Conservation (phyloP, 2,113 vertebrate species). For the Alethe castanea region DNA sequence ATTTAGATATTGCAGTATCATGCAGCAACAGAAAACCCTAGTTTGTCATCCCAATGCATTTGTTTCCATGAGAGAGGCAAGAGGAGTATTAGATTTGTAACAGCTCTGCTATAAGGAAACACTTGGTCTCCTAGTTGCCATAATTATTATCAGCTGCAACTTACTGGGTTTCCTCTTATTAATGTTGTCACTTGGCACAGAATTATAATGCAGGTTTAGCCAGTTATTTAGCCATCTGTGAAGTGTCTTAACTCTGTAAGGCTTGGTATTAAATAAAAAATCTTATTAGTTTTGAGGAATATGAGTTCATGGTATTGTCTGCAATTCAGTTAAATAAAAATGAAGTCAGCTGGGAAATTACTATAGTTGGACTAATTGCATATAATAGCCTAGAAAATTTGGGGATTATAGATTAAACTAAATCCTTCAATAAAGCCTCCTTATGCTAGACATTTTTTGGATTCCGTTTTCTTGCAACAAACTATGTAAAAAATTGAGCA, state of each 20-base stretch:
- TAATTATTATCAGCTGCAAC: conserved; percentile 16
- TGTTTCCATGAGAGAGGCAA: not conserved
- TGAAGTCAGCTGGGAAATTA: not conserved
- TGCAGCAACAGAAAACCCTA: not conserved
- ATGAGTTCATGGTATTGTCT: not conserved
- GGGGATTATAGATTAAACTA: not conserved
- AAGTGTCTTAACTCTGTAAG: conserved; percentile 27
- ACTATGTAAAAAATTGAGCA: not conserved
- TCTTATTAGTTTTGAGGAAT: not conserved
- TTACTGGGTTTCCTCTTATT: conserved; percentile 27
- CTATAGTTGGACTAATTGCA: not conserved
- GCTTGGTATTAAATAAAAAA: not conserved
- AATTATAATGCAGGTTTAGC: not conserved
- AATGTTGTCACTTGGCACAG: conserved; percentile 41
- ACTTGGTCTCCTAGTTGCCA: not conserved
- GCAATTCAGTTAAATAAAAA: conserved; percentile 5
- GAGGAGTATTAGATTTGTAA: not conserved
- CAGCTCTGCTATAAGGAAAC: not conserved
- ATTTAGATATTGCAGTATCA: not conserved
- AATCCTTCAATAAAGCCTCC: not conserved
- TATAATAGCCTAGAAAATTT: not conserved
- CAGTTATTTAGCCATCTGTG: conserved; percentile 10
- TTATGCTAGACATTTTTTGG: not conserved
- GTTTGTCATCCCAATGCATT: not conserved
- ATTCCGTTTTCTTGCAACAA: not conserved